These are phyloP conservation scores for Punctoribates punctum DNA, from an alignment of 2,888 invertebrate genomes.

Conservation along the genomic window DNA sequence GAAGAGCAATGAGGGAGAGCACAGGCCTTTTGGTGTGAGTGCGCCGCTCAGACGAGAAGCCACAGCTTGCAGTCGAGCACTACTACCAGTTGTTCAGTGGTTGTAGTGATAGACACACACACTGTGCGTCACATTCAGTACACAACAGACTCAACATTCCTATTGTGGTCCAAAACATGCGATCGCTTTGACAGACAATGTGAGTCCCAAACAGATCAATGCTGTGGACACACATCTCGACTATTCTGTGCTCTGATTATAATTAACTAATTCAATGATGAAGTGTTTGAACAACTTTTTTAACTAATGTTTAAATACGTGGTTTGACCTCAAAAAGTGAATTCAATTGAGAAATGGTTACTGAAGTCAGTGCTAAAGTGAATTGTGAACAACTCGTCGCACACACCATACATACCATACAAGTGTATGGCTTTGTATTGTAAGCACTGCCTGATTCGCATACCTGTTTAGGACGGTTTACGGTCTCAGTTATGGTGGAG, in stretches of 20 bases:
- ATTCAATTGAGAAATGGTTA: neutral
- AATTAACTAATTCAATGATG: neutral
- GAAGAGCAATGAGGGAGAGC: neutral
- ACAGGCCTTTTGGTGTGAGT: neutral
- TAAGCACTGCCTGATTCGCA: neutral
- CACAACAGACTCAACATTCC: neutral
- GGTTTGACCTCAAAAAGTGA: slow-evolving; percentile 23
- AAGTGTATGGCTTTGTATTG: neutral
- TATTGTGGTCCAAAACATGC: neutral
- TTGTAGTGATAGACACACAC: no score
- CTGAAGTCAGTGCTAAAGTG: neutral
- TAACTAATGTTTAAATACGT: slow-evolving; percentile 1
- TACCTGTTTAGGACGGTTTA: slow-evolving; percentile 11
- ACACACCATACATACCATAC: neutral
- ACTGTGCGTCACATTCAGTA: neutral
- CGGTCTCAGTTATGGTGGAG: slow-evolving; percentile 1
- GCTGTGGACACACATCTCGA: no score
- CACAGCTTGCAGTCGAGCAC: neutral
- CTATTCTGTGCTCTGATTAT: no score
- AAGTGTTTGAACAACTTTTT: slow-evolving; percentile 6
- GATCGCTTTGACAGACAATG: no score
- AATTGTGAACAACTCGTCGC: neutral
- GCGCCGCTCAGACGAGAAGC: neutral
- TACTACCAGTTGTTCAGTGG: slow-evolving; percentile 13
- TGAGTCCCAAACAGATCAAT: no score